Percentiles rank a stretch among this genome's conserved stretches.
phyloP scores from a whole-genome alignment of 1,140 invertebrate genomes.

The Propsilocerus akamusi region DNA sequence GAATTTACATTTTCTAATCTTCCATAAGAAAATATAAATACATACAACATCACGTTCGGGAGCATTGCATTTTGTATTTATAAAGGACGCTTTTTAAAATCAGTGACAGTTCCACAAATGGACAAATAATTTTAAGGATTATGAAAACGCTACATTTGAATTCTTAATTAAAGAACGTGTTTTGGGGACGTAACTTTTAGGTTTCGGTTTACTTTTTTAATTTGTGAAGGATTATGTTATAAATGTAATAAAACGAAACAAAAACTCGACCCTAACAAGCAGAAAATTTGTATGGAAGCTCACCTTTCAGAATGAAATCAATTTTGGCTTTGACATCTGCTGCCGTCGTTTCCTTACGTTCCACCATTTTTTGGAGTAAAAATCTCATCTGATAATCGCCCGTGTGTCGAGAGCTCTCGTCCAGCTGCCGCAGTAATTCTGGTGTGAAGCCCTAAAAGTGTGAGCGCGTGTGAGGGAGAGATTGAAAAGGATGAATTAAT shows the following conservation, averaged over 20 bases:
- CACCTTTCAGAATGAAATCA: constrained; percentile 19
- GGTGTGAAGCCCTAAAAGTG: constrained; percentile 14
- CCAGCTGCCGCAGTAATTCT: constrained; percentile 16
- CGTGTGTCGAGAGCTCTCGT: constrained; percentile 15
- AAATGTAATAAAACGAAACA: too few relatives aligned
- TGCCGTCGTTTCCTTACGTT: constrained; percentile 18
- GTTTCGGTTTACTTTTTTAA: too few relatives aligned
- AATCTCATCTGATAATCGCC: constrained; percentile 18
- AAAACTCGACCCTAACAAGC: too few relatives aligned
- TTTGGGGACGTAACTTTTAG: background rate
- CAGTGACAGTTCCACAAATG: too few relatives aligned
- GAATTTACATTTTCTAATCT: too few relatives aligned
- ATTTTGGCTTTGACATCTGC: constrained; percentile 20
- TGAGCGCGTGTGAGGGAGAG: background rate
- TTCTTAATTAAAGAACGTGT: background rate
- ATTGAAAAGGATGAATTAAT: background rate
- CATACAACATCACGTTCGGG: too few relatives aligned
- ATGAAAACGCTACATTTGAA: too few relatives aligned
- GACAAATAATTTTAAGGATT: too few relatives aligned
- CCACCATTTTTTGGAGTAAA: constrained; percentile 18
- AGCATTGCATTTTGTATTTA: too few relatives aligned
- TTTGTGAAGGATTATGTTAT: too few relatives aligned
- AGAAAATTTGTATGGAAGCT: background rate
- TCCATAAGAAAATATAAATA: too few relatives aligned
- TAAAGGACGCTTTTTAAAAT: too few relatives aligned